These are phyloP conservation scores for Philantomba maxwellii DNA, from an alignment of 2,113 vertebrate species.

Conservation along the genomic window DNA sequence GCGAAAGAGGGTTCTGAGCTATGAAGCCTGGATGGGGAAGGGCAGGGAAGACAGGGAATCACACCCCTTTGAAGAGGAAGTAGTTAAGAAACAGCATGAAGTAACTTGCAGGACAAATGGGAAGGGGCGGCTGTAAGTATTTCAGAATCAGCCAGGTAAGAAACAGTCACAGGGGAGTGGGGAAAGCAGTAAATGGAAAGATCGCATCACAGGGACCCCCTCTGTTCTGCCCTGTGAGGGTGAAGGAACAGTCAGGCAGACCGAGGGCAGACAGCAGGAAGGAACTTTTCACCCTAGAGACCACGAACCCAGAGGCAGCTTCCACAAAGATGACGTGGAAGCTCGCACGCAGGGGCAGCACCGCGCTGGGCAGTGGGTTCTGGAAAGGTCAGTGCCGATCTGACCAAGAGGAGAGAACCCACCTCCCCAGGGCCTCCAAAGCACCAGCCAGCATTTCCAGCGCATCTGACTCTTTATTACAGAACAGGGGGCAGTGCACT, in stretches of 20 bases:
- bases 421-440: rapidly evolving
- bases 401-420: background rate
- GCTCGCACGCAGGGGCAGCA: background rate
- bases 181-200: background rate
- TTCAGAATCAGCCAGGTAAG: background rate
- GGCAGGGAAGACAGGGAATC: background rate
- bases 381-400: background rate
- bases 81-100: background rate
- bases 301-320: background rate
- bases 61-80: background rate
- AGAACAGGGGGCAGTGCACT: background rate
- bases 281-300: slow-evolving; percentile 40
- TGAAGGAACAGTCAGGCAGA: slow-evolving; percentile 18
- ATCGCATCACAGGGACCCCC: background rate
- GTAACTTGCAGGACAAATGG: background rate
- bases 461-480: background rate
- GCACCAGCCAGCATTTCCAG: background rate
- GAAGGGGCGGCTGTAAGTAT: background rate
- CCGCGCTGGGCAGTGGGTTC: background rate
- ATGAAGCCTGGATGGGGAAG: no score
- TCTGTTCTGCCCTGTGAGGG: background rate
- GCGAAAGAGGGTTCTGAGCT: background rate
- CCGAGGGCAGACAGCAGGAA: slow-evolving; percentile 43
- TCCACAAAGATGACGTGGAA: slow-evolving; percentile 34
- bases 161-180: background rate